Percentiles rank a stretch among this genome's conserved stretches.
Conservation (phyloP, 2,113 vertebrate genomes). For the Pimephales promelas region DNA sequence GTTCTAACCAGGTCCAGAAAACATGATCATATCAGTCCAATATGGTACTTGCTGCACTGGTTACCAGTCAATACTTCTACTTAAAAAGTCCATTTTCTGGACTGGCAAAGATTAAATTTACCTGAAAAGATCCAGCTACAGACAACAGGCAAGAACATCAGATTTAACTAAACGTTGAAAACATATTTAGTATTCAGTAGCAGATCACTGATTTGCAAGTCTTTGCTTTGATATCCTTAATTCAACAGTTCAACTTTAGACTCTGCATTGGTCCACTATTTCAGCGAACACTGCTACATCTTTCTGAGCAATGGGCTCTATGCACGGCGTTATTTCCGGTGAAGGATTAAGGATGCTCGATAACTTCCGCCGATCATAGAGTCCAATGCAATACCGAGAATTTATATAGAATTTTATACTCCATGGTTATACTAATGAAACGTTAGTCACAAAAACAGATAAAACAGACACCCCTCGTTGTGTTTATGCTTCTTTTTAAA, state of each 20-base stretch:
- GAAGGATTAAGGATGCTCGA: too few species aligned
- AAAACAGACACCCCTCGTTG: too few species aligned
- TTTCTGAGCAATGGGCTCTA: slow-evolving; percentile 23
- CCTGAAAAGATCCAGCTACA: not conserved
- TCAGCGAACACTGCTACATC: not conserved
- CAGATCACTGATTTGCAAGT: not conserved
- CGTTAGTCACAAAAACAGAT: too few species aligned
- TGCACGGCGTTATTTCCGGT: too few species aligned
- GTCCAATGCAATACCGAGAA: too few species aligned
- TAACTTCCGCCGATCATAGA: too few species aligned
- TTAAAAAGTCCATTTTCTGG: not conserved
- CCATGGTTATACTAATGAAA: too few species aligned
- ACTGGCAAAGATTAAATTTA: not conserved
- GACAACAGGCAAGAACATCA: not conserved
- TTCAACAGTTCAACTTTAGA: not conserved
- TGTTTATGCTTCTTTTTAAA: too few species aligned
- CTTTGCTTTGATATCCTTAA: not conserved
- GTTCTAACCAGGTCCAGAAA: not conserved
- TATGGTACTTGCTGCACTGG: not conserved
- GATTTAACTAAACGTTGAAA: not conserved
- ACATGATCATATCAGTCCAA: not conserved
- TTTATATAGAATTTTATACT: too few species aligned
- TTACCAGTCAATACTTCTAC: not conserved
- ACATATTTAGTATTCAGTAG: not conserved
- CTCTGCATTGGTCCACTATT: slow-evolving; percentile 24